Base-by-base conservation (phyloP, 2,888 invertebrate species). In the Antitype chi region DNA sequence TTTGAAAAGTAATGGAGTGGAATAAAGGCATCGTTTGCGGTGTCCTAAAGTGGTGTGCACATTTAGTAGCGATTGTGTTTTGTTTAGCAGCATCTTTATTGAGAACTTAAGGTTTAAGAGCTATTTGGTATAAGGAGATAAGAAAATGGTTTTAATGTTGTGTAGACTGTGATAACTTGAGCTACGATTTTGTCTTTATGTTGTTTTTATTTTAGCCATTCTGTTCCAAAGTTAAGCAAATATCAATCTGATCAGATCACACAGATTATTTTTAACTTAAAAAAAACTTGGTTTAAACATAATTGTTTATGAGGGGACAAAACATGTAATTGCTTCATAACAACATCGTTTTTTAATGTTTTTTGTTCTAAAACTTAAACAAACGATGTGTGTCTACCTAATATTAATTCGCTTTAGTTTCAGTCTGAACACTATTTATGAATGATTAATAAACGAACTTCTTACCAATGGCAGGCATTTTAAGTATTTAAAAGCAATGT, bases 1-100 rank as follows among this genome's bases (percentile, higher is more conserved):
- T 89, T 83, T 86, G 87, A 67, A 74, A 85, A 88, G 89, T 90
- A 91, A 92, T 91, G 90, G 89, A 75, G 84, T 75, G 90, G 91
- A 92, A 91, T 81, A 76, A 86, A 83, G 81, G 89, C 88, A 70
- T 82, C 86, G 82, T 76, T 82, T 87, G 78, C 60, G 53, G 47
- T 60, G 38, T 15, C 13, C 70, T 80, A 69, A 84, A 71, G 78
- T 11, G 52, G 70, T 53, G 63, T 81, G 74, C 67, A 86, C 84
- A 84, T 70, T 76, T 1, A 60, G 7, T 32, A 25, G 52, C 32
- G 13, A 74, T 67, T 67, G 23, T 72, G n/a, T 80, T 71, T 66
- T 60, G 59, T 62, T 69, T 57, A 15, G 28, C 5, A 38, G 1
- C 47, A 17, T 68, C 32, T 3, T 63, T 68, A 69, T 70, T 28